Base-by-base conservation (phyloP, 37 sponge, comb jelly and placozoan species). In the Cliona cf. orientalis region DNA sequence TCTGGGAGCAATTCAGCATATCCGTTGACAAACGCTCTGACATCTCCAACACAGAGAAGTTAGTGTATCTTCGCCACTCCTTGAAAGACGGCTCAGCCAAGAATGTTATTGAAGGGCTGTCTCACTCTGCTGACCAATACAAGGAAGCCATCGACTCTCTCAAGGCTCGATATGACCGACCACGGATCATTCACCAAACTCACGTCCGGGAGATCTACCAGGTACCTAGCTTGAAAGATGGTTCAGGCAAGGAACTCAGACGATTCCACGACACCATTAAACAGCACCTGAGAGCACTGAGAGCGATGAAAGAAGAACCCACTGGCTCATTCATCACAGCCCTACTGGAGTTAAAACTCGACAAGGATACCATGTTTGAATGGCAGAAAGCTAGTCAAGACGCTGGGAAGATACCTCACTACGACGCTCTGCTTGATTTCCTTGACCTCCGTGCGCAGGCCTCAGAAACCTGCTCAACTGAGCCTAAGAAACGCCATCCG, bases 241-340 rank as follows among this genome's bases (percentile, higher is more conserved):
- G 79, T 35, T 46, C 66, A 17, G 79, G 79, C 66, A 78, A 78
- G 36, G 79, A 78, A 43, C 42, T 78, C 35, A 22, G 66, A 33
- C 46, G 67, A 33, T 44, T 64, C 49, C 64, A 76, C 38, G 77
- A 76, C 64, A 76, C 63, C 26, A 64, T 61, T 61, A 39, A 58
- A 40, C 77, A 76, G 46, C 77, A 76, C 38, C 64, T 76, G 42
- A 32, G 77, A 43, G 77, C 77, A 36, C 63, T 76, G 23, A 76
- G 61, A 31, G 62, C 77, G 6, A 76, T 76, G 77, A 39, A 61
- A n/a, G 43, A 76, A 33, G 79, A 78, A 25, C 67, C 79, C 46
- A 38, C 79, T 28, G 67, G 79, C 34, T 53, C 79, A n/a, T 78
- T 78, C 79, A 78, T 78, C 66, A 78, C 79, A 22, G 53, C 79